Evolutionary conservation across 1,140 invertebrate species (phyloP), one percentile per base, ranked within the genome.

Genomic region (Mycetomoellerius zeteki): DNA sequence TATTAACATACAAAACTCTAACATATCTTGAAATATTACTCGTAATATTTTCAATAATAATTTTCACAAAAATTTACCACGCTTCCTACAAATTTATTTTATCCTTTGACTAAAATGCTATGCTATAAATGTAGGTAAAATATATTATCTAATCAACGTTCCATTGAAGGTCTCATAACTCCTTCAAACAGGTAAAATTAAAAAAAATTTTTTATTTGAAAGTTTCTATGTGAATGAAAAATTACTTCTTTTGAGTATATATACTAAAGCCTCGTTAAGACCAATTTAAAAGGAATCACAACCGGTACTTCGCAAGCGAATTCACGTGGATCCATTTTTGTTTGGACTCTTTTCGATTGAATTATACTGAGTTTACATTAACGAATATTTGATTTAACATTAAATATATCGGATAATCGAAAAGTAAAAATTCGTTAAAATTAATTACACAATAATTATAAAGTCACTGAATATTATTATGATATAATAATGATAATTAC

Each of bases 131-230:
- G 16, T 77, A 47, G 16, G 4, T 77, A 43, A 33, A 62, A 62
- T 19, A 77, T 62, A 62, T 77, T 60, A 77, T 77, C 33, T 60
- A 77, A 77, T 77, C 52, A 77, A 77, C 33, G 52, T 77, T 62
- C 33, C 21, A 77, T 77, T 62, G 21, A 77, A 37, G 10, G 37
- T 77, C 16, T 60, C 21, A 37, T 77, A 76, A 77, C 33, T 62
- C 56, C 47, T 77, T 24, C 8, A 62, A 37, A 60, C 37, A 43
- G 21, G 0, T 8, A 19, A 60, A 77, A 62, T 62, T 10, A 27
- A 77, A 77, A 77, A 60, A 77, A 43, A 37, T 16, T 2, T 54
- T 60, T 60, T 58, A 43, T 77, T 43, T 62, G 16, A 62, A 77
- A 77, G 37, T 77, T 77, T 24, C 54, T 37, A 62, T 43, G 21